These are phyloP conservation scores for Thrips palmi DNA, from an alignment of 1,140 invertebrate species.

Conservation along the genomic window DNA sequence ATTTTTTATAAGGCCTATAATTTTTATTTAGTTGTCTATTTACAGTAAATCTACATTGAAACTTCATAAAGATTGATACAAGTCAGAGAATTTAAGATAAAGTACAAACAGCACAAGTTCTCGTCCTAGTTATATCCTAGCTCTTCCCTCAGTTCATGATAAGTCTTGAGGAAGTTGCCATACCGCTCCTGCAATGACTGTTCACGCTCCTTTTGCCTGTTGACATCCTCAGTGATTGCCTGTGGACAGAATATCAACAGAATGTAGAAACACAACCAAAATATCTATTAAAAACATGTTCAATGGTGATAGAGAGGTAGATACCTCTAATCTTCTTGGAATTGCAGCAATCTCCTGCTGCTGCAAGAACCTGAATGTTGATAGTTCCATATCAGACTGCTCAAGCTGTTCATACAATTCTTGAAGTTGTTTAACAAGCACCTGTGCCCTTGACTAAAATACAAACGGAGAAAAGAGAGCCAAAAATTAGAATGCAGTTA, in stretches of 20 bases:
- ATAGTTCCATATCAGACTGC: conserved; percentile 69
- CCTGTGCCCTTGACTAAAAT: conserved; percentile 53
- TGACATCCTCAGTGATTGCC: conserved; percentile 81
- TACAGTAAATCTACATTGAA: no score
- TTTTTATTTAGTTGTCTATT: no score
- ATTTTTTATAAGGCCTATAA: no score
- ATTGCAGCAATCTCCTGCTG: conserved; percentile 82
- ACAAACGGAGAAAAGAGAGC: conserved; percentile 11
- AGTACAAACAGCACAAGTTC: no score
- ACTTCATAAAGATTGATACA: no score
- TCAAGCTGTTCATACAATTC: conserved; percentile 82
- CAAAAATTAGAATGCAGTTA: conserved; percentile 3
- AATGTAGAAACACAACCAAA: not conserved
- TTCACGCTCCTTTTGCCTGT: conserved; percentile 78
- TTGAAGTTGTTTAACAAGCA: conserved; percentile 75
- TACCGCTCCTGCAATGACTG: conserved; percentile 68
- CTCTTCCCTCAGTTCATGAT: conserved; percentile 40
- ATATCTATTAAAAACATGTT: not conserved
- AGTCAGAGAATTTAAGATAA: no score
- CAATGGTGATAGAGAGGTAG: conserved; percentile 2
- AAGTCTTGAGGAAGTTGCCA: no score
- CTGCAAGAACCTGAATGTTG: conserved; percentile 81
- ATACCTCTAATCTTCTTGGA: conserved; percentile 66
- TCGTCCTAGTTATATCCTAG: no score
- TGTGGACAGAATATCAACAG: conserved; percentile 20